Conservation (phyloP, 2,888 invertebrate species). For the Ernsta delagoae region DNA sequence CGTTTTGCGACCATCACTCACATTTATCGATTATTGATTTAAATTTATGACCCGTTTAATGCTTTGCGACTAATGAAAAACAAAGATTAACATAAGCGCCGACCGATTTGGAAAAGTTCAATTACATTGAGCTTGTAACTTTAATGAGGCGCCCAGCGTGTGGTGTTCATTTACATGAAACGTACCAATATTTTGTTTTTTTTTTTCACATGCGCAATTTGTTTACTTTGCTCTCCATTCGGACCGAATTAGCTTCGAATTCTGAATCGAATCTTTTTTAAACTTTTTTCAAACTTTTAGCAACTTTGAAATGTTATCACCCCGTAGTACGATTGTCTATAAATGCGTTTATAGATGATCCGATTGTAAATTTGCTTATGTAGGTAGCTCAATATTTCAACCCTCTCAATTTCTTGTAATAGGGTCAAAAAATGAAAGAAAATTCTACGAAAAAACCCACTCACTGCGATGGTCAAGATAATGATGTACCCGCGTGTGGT, state of each 20-base stretch:
- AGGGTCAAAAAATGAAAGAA: slow-evolving; percentile 40
- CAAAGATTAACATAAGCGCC: slow-evolving; percentile 36
- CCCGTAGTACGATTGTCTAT: no score
- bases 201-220: slow-evolving; percentile 23
- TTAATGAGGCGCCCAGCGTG: slow-evolving; percentile 29
- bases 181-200: slow-evolving; percentile 2
- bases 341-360: no score
- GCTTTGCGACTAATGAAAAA: slow-evolving; percentile 38
- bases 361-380: no score
- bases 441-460: slow-evolving; percentile 49
- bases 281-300: no score
- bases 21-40: slow-evolving; percentile 50
- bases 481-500: slow-evolving; percentile 71
- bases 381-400: slow-evolving; percentile 13
- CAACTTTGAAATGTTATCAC: no score
- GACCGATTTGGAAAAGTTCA: slow-evolving; percentile 36
- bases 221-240: slow-evolving; percentile 20
- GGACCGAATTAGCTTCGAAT: neutral
- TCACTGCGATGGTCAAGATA: slow-evolving; percentile 52
- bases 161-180: slow-evolving; percentile 24
- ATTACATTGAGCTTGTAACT: slow-evolving; percentile 30
- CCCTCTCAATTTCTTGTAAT: slow-evolving; percentile 24
- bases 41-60: slow-evolving; percentile 46
- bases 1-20: slow-evolving; percentile 62
- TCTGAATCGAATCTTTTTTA: no score